Evolutionary conservation across 1,140 invertebrate species (phyloP), one percentile per base, ranked within the genome.

Genomic region (Temnothorax longispinosus): DNA sequence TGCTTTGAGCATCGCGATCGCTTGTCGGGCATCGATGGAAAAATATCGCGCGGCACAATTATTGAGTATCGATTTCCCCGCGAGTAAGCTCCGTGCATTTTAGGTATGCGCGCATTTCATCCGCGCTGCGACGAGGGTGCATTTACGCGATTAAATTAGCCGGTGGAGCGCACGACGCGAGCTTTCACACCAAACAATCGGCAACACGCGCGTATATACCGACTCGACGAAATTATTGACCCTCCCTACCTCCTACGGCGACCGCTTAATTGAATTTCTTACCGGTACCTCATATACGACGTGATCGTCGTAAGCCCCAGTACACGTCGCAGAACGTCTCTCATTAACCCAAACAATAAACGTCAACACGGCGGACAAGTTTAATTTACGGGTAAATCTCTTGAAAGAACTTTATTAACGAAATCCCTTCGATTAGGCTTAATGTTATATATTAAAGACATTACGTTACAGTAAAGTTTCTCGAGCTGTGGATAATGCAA

Each of bases 271-370:
- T 80, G 47, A 80, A 80, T 80, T 80, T 67, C 76, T 80, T 80
- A 65, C 44, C 38, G 44, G 60, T 58, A 27, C 44, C 76, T 80
- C 76, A 65, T 80, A 80, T 67, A 27, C 76, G 76, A 11, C 76
- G 44, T n/a, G 44, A 52, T 2, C 11, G 11, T 18, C n/a, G 58
- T 52, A 50, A 27, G 18, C 76, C n/a, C 32, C 54, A 18, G 47
- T 67, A 54, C n/a, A 65, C 52, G 52, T 78, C 77, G 54, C 54
- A 41, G 35, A 71, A 78, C 65, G 62, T 72, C 85, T 72, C 85
- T 86, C 85, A 81, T 86, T 86, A 86, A 86, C 64, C 38, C 44
- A 71, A 62, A 72, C 85, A 86, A 86, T 86, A 86, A 78, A 81
- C 47, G 76, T 80, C 76, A 80, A 52, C 76, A 44, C 32, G 44